Evolutionary conservation across 2,113 vertebrate genomes (phyloP).

Genomic region (human): GRCh38 chr13:26910501-26911000

Average conservation of each 20-base stretch:
- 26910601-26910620: background rate
- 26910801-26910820: background rate
- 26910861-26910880: background rate
- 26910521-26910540: background rate
- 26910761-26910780: background rate
- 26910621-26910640: background rate
- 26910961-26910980: background rate
- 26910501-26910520: background rate
- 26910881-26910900: background rate
- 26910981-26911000: background rate
- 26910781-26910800: background rate
- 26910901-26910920: background rate
- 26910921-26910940: background rate
- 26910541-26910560: no score
- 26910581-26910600: rapidly evolving
- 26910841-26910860: no score
- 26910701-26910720: background rate
- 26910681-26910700: background rate
- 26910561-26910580: background rate
- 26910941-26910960: background rate
- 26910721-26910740: no score
- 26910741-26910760: background rate
- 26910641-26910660: background rate
- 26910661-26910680: background rate
- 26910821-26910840: background rate